A percentile compares a stretch with the other conserved stretches of the same genome.
phyloP scores from a whole-genome alignment of 2,797 vertebrate species.

The Sebastes cheni region DNA sequence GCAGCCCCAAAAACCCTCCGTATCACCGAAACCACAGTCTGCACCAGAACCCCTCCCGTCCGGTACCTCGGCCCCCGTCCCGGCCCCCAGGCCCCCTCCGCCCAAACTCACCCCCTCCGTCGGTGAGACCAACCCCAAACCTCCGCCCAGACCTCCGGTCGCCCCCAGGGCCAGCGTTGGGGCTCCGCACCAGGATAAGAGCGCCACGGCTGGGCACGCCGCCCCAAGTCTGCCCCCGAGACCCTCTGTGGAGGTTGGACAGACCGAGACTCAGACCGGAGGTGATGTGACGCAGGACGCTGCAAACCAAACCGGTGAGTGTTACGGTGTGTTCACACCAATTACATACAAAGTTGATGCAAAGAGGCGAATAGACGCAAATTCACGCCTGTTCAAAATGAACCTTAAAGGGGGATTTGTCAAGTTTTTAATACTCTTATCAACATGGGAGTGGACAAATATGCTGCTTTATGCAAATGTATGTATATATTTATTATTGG shows the following conservation, averaged over 20 bases:
- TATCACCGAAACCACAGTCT: slow-evolving; percentile 32
- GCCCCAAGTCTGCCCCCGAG: slow-evolving; percentile 66
- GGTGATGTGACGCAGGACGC: not conserved
- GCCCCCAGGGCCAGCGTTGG: slow-evolving; percentile 74
- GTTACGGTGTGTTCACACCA: too few species aligned
- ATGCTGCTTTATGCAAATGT: too few species aligned
- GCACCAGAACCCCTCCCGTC: not conserved
- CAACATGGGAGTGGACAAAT: too few species aligned
- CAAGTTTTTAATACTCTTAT: too few species aligned
- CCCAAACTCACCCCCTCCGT: slow-evolving; percentile 57
- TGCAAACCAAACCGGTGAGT: slow-evolving; percentile 41
- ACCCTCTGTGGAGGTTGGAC: slow-evolving; percentile 36
- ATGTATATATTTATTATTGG: too few species aligned
- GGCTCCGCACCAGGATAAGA: slow-evolving; percentile 63
- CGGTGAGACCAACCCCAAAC: slow-evolving; percentile 44
- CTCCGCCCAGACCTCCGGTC: slow-evolving; percentile 76
- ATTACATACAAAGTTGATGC: too few species aligned
- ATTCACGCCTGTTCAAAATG: not conserved
- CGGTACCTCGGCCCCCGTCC: slow-evolving; percentile 26
- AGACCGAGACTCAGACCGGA: not conserved
- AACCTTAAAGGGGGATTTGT: too few species aligned
- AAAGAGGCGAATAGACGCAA: not conserved
- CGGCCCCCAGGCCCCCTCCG: slow-evolving; percentile 47
- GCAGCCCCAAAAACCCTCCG: slow-evolving; percentile 24
- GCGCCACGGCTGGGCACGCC: slow-evolving; percentile 23